A percentile compares a stretch with the other conserved stretches of the same genome.
phyloP scores from a whole-genome alignment of 2,888 invertebrate species.

The Teinopalpus imperialis region DNA sequence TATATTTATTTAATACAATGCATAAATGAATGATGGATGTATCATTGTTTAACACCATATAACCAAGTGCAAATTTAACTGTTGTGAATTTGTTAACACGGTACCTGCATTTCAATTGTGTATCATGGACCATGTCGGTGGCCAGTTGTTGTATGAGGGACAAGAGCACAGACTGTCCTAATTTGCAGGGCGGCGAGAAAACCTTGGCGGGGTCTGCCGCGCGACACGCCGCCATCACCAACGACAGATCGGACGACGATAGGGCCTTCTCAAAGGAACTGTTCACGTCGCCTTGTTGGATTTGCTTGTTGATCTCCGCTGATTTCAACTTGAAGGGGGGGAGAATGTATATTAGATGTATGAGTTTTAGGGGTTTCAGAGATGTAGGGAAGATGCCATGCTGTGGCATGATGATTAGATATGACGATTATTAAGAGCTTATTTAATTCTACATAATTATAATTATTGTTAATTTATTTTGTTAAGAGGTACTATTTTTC shows the following conservation, averaged over 20 bases:
- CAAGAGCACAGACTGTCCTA: constrained; percentile 92
- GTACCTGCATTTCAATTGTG: constrained; percentile 73
- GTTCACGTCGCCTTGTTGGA: constrained; percentile 85
- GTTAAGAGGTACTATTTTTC: too few species aligned
- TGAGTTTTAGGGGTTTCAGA: too few species aligned
- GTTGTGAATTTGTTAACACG: too few species aligned
- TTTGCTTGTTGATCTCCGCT: constrained; percentile 52
- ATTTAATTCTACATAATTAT: too few species aligned
- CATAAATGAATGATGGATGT: too few species aligned
- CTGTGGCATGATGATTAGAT: too few species aligned
- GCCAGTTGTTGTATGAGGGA: constrained; percentile 96
- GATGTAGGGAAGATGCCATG: too few species aligned
- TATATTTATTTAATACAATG: too few species aligned
- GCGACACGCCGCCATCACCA: constrained; percentile 93
- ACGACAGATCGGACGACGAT: constrained; percentile 89
- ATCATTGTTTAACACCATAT: too few species aligned
- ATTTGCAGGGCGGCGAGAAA: constrained; percentile 85
- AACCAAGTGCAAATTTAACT: too few species aligned
- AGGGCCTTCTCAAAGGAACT: constrained; percentile 94
- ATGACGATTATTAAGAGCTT: too few species aligned
- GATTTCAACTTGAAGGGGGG: constrained; percentile 46
- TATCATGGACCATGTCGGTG: constrained; percentile 92
- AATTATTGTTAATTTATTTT: too few species aligned
- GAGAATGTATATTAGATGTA: not conserved
- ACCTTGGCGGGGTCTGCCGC: constrained; percentile 88